A percentile compares a stretch with the other conserved stretches of the same genome.
phyloP scores from a whole-genome alignment of 2,888 invertebrate species.

The Cistogaster globosa region DNA sequence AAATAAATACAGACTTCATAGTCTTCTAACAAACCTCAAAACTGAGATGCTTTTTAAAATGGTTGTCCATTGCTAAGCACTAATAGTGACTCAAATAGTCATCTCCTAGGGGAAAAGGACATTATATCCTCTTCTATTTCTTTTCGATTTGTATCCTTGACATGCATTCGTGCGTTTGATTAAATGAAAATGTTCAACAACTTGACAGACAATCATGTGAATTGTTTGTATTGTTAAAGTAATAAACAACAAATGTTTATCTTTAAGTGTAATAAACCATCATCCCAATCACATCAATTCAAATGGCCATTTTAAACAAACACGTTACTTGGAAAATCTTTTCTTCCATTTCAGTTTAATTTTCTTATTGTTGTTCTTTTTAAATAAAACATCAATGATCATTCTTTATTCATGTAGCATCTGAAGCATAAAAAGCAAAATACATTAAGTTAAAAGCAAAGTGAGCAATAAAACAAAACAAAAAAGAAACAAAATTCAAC shows the following conservation, averaged over 20 bases:
- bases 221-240: neutral
- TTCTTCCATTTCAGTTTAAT: neutral
- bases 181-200: constrained; percentile 53
- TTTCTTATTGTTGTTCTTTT: neutral
- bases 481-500: neutral
- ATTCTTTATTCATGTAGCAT: constrained; percentile 10
- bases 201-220: constrained; percentile 21
- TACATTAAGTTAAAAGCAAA: neutral
- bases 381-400: neutral
- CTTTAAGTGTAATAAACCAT: constrained; percentile 35
- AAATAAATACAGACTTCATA: constrained; percentile 23
- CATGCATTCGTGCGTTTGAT: constrained; percentile 44
- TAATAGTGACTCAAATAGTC: constrained; percentile 3
- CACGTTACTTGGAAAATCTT: neutral
- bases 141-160: neutral
- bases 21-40: neutral
- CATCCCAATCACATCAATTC: constrained; percentile 35
- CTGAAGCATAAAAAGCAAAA: constrained; percentile 9
- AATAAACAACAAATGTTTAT: constrained; percentile 35
- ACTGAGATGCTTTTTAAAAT: too few relatives aligned
- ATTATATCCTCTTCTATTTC: neutral
- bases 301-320: neutral
- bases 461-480: neutral
- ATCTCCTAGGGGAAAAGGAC: neutral
- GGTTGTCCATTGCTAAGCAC: neutral